These are phyloP conservation scores for Vannuccia rotundouncinata DNA, from an alignment of 2,888 invertebrate species.

Conservation along the genomic window DNA sequence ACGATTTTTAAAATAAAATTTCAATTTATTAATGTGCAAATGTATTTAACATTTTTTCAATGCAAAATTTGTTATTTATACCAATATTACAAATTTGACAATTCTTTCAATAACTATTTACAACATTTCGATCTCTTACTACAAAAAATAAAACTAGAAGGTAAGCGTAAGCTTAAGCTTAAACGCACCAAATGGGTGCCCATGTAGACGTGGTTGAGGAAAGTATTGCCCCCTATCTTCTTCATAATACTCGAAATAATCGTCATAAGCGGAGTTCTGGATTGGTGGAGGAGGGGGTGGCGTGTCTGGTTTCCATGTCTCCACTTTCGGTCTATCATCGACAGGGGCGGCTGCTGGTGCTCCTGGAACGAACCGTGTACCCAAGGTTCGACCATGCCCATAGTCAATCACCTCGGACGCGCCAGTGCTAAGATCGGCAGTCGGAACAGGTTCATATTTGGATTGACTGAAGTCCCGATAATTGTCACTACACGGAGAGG, in stretches of 20 bases:
- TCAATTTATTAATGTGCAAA: too few species aligned
- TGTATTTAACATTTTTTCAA: too few species aligned
- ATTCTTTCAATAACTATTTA: too few species aligned
- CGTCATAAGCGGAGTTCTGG: neutral
- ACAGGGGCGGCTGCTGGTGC: neutral
- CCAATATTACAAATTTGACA: too few species aligned
- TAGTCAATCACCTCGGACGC: conserved; percentile 22
- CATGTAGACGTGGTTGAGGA: neutral
- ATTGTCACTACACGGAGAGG: too few species aligned
- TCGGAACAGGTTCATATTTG: neutral
- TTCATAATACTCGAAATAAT: neutral
- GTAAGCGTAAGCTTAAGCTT: too few species aligned
- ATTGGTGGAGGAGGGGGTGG: neutral
- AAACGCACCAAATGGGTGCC: too few species aligned
- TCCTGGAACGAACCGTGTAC: neutral
- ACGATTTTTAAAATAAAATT: too few species aligned
- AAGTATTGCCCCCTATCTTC: neutral
- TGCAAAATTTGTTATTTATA: too few species aligned
- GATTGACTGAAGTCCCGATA: too few species aligned
- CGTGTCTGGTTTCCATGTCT: neutral
- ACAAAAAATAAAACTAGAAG: too few species aligned
- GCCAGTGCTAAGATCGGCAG: neutral
- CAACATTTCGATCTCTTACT: too few species aligned
- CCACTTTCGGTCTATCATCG: neutral
- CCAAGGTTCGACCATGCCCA: neutral